phyloP scores from a whole-genome alignment of 2,113 vertebrate species.

The Toxostoma redivivum region DNA sequence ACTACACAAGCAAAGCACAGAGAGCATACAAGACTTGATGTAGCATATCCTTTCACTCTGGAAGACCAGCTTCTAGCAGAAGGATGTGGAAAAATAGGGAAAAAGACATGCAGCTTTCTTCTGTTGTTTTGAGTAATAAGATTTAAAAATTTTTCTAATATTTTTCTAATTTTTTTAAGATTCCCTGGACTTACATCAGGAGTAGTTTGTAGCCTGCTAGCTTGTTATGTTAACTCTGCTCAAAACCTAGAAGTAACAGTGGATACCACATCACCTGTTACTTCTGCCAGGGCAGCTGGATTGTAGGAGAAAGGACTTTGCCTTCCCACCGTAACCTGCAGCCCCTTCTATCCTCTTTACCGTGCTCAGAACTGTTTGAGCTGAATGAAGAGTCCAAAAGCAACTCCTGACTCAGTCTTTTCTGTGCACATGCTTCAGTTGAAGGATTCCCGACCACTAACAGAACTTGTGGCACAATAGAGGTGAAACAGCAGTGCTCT shows the following conservation, averaged over 20 bases:
- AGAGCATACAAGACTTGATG: not conserved
- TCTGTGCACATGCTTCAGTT: not conserved
- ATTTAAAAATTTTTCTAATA: not conserved
- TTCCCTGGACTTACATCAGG: not conserved
- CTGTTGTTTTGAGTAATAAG: not conserved
- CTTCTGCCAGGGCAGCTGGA: not conserved
- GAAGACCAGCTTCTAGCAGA: not conserved
- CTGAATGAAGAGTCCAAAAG: not conserved
- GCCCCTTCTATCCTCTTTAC: not conserved
- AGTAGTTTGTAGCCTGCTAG: not conserved
- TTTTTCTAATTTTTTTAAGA: constrained; percentile 4
- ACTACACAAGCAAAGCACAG: not conserved
- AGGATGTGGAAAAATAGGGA: constrained; percentile 13
- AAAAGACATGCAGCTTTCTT: not conserved
- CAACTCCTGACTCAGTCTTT: not conserved
- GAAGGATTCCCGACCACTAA: not conserved
- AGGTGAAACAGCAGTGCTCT: not conserved
- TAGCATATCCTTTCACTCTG: not conserved
- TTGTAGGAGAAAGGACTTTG: not conserved
- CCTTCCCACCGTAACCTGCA: not conserved
- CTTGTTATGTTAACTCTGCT: not conserved
- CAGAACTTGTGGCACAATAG: not conserved
- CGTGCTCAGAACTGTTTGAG: not conserved
- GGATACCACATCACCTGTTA: not conserved
- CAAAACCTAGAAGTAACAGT: not conserved